Evolutionary conservation across 2,888 invertebrate species (phyloP).

Genomic region (Palloptera scutellata): DNA sequence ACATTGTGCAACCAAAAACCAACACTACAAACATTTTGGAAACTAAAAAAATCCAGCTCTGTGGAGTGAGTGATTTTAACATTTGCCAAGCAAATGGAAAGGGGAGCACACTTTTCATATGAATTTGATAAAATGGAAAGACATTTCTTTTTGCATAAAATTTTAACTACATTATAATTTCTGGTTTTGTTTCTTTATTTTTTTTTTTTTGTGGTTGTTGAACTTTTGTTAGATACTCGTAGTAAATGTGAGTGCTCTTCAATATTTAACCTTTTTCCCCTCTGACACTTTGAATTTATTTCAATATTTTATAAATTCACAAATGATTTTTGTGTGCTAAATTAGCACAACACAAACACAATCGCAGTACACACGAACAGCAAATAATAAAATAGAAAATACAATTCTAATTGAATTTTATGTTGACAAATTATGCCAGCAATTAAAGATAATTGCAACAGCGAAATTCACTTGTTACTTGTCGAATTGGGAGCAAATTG

Average conservation of each 20-base stretch:
- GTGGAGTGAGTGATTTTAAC: too few relatives aligned
- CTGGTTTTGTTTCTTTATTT: too few relatives aligned
- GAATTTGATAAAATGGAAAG: not conserved
- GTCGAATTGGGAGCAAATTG: not conserved
- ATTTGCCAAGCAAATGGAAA: not conserved
- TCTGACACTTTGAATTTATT: conserved; percentile 21
- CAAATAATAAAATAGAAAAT: too few relatives aligned
- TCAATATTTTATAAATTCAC: too few relatives aligned
- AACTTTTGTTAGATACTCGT: too few relatives aligned
- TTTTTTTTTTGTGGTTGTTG: too few relatives aligned
- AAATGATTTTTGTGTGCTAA: too few relatives aligned
- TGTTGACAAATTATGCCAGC: conserved; percentile 45
- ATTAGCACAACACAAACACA: too few relatives aligned
- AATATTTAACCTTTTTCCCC: too few relatives aligned
- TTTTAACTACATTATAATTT: not conserved
- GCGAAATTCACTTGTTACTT: not conserved
- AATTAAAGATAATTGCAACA: conserved; percentile 42
- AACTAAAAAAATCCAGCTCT: too few relatives aligned
- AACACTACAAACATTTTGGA: not conserved
- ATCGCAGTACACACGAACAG: too few relatives aligned
- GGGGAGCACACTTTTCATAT: not conserved
- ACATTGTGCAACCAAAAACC: not conserved
- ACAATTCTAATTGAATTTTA: conserved; percentile 41
- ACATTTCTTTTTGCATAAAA: conserved; percentile 10
- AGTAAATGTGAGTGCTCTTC: too few relatives aligned